phyloP scores from a whole-genome alignment of 2,113 vertebrate species.

The Mastomys coucha region DNA sequence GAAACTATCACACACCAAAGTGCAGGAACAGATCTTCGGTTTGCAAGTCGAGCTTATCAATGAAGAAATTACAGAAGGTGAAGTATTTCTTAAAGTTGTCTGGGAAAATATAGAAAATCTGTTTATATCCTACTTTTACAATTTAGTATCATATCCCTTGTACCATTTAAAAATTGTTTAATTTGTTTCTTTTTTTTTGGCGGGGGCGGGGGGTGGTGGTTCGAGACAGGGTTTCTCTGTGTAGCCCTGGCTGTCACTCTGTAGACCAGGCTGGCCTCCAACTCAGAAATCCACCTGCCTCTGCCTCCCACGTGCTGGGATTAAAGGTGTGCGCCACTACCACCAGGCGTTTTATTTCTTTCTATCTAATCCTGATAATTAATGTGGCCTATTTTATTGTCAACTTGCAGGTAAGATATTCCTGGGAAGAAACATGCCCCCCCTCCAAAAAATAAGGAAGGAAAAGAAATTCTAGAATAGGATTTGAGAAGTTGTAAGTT shows the following conservation, averaged over 20 bases:
- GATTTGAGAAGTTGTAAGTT: background rate
- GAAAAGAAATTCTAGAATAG: background rate
- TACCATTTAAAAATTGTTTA: slow-evolving; percentile 44
- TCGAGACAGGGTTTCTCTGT: too few species aligned
- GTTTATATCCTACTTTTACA: slow-evolving; percentile 31
- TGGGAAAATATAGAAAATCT: slow-evolving; percentile 49
- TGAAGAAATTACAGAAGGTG: slow-evolving; percentile 92
- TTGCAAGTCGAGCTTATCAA: slow-evolving; percentile 95
- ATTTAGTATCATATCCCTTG: slow-evolving; percentile 35
- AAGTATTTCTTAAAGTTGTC: slow-evolving; percentile 56
- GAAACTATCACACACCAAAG: slow-evolving; percentile 95
- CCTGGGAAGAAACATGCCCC: background rate
- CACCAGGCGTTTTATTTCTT: background rate
- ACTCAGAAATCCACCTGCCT: too few species aligned
- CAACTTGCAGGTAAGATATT: slow-evolving; percentile 29
- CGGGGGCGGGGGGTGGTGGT: too few species aligned
- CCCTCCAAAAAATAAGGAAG: background rate
- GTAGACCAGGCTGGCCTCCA: too few species aligned
- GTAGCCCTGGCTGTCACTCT: too few species aligned
- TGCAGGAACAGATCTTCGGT: slow-evolving; percentile 97
- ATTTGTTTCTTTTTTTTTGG: too few species aligned
- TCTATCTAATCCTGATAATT: slow-evolving; percentile 7
- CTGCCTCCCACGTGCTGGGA: too few species aligned
- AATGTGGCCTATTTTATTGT: slow-evolving; percentile 35
- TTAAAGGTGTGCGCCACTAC: too few species aligned